Conservation (phyloP, 2,888 invertebrate species). For the Eledona agricola region DNA sequence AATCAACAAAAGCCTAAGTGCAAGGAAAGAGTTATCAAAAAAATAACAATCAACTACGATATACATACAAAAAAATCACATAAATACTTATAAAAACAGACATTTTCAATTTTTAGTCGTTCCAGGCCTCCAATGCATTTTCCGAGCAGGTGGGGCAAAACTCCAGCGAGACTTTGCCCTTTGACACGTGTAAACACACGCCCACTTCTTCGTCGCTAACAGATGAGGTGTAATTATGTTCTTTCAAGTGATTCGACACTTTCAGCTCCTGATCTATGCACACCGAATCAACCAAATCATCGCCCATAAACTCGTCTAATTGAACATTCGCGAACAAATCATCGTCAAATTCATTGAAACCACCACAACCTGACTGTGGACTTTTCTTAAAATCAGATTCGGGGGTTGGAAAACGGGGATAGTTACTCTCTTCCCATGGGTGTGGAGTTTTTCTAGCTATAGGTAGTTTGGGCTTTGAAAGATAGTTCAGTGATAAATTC, state of each 20-base stretch:
- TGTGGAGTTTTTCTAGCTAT: conserved; percentile 45
- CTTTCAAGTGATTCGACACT: conserved; percentile 41
- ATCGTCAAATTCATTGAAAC: conserved; percentile 17
- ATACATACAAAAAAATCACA: no score
- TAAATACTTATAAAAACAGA: conserved; percentile 49
- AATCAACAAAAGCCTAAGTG: conserved; percentile 39
- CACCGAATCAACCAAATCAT: conserved; percentile 2
- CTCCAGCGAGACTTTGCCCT: conserved; percentile 67
- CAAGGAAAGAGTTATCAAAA: conserved; percentile 51
- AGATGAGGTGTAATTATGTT: conserved; percentile 53
- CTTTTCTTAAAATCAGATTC: conserved; percentile 38
- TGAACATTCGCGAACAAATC: conserved; percentile 18
- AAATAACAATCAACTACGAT: no score
- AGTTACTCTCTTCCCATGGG: conserved; percentile 44
- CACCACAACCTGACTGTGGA: conserved; percentile 15
- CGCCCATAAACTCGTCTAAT: conserved; percentile 4
- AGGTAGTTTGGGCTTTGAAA: conserved; percentile 44
- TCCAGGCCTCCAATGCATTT: conserved; percentile 58
- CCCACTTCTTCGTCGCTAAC: conserved; percentile 60
- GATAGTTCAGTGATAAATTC: conserved; percentile 46
- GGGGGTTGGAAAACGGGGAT: conserved; percentile 41
- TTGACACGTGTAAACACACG: conserved; percentile 68
- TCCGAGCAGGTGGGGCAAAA: conserved; percentile 68
- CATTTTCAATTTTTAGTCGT: conserved; percentile 49
- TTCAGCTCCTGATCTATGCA: conserved; percentile 5